Base-by-base conservation (phyloP, 1,140 invertebrate species). In the Zophobas morio region DNA sequence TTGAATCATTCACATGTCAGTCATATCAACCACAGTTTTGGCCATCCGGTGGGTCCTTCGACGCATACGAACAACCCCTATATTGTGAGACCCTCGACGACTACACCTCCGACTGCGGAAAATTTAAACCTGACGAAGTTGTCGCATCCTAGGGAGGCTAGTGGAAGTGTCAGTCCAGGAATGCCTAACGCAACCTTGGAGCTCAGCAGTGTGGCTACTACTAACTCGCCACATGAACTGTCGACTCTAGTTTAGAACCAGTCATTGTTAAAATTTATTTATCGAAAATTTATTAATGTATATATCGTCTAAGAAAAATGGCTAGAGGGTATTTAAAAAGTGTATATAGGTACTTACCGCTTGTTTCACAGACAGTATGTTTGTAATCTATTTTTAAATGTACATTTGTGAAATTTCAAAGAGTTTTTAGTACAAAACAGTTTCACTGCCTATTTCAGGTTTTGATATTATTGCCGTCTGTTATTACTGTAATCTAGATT, bases 151-250 rank as follows among this genome's bases (percentile, higher is more conserved):
- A 86, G 90, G 47, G 90, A 91, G 76, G 88, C 88, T 34, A 90
- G 89, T 63, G 91, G 91, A 6, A 92, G 91, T 74, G 87, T 92
- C 0, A 92, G 91, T 82, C 91, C 91, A 0, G 89, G 90, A 3
- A 85, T 91, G 46, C 90, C 91, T 8, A 85, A 84, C n/a, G 89
- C 90, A 0, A 91, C 90, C 33, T 84, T 93, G 35, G 92, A 93
- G 78, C 87, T 93, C 73, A 93, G 92, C 80, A 92, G 90, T 81
- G 90, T 92, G 2, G 89, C 90, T 36, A 91, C 88, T 1, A 90
- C 90, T 2, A 90, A 88, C 79, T 91, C 90, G 33, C 89, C 91
- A 32, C 92, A 93, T 76, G 92, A 93, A 85, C 86, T 93, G 35
- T 93, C 92, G 1, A 93, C 92, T 6, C 87, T 93, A 73, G 92